Evolutionary conservation across 2,797 vertebrate species (phyloP).

Genomic region (Dendrocincla tyrannina): DNA sequence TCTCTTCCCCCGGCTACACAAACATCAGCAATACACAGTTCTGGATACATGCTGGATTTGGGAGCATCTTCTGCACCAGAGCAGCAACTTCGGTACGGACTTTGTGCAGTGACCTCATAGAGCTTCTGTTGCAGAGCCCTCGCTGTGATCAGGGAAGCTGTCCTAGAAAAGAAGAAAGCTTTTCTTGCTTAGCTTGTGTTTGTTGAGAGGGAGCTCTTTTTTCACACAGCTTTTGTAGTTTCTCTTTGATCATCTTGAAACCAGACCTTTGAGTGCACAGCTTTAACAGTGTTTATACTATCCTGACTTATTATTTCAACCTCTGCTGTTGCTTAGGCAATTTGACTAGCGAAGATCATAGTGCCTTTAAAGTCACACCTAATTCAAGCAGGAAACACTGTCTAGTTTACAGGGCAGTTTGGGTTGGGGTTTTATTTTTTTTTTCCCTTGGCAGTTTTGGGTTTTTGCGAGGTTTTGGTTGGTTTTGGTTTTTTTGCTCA

Average conservation of each 20-base stretch:
- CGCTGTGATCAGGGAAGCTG: neutral
- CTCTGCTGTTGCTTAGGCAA: neutral
- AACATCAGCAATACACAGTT: accelerated
- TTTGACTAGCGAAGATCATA: neutral
- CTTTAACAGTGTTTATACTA: neutral
- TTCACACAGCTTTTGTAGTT: neutral
- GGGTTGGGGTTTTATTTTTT: accelerated
- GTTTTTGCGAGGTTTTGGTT: neutral
- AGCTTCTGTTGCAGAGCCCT: neutral
- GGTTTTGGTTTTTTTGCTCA: accelerated
- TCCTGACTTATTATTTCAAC: neutral
- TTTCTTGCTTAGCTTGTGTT: neutral
- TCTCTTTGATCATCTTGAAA: neutral
- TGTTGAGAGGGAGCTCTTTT: neutral
- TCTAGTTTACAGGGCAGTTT: neutral
- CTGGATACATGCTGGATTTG: accelerated
- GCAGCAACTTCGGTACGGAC: neutral
- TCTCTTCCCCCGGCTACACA: neutral
- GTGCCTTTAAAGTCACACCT: neutral
- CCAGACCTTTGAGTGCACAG: neutral
- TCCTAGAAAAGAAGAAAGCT: neutral
- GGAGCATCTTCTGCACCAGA: neutral
- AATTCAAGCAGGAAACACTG: neutral
- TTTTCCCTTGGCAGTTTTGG: accelerated
- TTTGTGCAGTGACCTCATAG: neutral